Base-by-base conservation (phyloP, 1,140 invertebrate species). In the Phymastichus coffea region DNA sequence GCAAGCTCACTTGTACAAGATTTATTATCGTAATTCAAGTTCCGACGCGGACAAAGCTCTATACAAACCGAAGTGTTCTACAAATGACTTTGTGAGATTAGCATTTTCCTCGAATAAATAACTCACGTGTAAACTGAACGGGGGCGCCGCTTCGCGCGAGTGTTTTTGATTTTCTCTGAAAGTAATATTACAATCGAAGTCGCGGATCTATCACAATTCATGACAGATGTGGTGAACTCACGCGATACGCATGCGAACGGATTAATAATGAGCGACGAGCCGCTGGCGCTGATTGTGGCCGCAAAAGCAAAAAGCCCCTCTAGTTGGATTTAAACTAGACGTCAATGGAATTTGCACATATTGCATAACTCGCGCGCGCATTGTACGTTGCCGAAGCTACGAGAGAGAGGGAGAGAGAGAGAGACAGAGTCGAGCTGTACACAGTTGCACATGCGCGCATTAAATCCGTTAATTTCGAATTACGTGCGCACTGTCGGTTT, bases 391-490 rank as follows among this genome's bases (percentile, higher is more conserved):
- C 28, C 12, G 9, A n/a, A n/a, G n/a, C n/a, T n/a, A n/a, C 26
- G 28, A 7, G 17, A 33, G 4, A 3, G 12, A 9, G 15, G 4
- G 40, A 9, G 3, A 17, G 10, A 25, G 41, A 3, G 41, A 23
- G n/a, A 6, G 41, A 12, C 22, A 44, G 41, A 4, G 22, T 6
- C 4, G 22, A 9, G 17, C 41, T 20, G 12, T 4, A 44, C n/a
- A 14, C 35, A 14, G 12, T 37, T 37, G 14, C 35, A 10, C 14
- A 3, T 14, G 60, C 54, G 48, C 56, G 22, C 56, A 62, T 62
- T 62, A 43, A 49, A 47, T 48, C 19, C 51, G 23, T 41, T 53
- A 53, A 41, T 41, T 53, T 53, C 37, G 25, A 41, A 30, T 53
- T 41, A 41, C 38, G 51, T 41, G 26, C 28, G 23, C 14, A n/a